A percentile compares a stretch with the other conserved stretches of the same genome.
These are phyloP conservation scores for Psilanteris sp. DNA, from an alignment of 1,140 invertebrate species.

Conservation along the genomic window DNA sequence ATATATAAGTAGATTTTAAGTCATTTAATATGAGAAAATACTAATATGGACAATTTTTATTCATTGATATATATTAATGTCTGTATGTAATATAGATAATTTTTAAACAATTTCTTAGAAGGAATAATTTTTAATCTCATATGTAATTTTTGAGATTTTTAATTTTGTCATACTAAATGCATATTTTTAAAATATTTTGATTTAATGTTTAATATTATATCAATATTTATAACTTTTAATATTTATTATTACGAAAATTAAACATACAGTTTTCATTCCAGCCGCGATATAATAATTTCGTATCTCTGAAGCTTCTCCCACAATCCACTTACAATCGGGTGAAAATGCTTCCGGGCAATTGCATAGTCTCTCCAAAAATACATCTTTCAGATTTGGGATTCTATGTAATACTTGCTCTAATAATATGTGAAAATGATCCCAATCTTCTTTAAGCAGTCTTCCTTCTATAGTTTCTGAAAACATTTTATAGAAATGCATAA, in stretches of 20 bases:
- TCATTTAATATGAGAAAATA: too few relatives aligned
- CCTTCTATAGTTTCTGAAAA: conserved; percentile 79
- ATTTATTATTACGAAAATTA: not conserved
- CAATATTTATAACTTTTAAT: conserved; percentile 5
- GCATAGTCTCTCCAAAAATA: conserved; percentile 87
- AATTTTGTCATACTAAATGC: too few relatives aligned
- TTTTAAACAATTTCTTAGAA: too few relatives aligned
- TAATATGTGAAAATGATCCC: conserved; percentile 97
- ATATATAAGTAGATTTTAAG: too few relatives aligned
- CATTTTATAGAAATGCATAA: too few relatives aligned
- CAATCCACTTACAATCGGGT: conserved; percentile 93
- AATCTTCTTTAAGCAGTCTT: conserved; percentile 88
- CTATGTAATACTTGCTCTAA: conserved; percentile 91
- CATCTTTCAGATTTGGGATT: conserved; percentile 87
- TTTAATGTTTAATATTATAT: too few relatives aligned
- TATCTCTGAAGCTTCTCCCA: conserved; percentile 96
- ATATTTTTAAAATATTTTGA: too few relatives aligned
- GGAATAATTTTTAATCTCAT: too few relatives aligned
- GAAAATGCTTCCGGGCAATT: conserved; percentile 97
- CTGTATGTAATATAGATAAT: too few relatives aligned
- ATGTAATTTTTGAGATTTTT: too few relatives aligned
- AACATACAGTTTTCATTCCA: conserved; percentile 92
- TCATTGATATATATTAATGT: too few relatives aligned
- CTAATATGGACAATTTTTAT: too few relatives aligned
- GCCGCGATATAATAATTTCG: conserved; percentile 97